Evolutionary conservation across 2,888 invertebrate species (phyloP), one percentile per base, ranked within the genome.

Genomic region (Drosophila planitibia): DNA sequence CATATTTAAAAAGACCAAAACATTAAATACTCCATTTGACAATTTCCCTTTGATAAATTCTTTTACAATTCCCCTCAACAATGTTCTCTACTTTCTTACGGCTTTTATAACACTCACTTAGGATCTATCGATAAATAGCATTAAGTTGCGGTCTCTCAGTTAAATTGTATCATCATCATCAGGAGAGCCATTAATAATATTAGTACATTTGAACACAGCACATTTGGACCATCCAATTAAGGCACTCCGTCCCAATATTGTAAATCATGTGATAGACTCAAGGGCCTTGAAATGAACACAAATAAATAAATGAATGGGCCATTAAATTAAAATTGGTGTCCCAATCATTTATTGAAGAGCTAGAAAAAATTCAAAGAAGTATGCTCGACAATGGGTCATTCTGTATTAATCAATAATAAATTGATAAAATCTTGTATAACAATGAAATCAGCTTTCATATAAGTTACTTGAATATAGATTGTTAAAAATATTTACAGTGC

Each of bases 401-500:
- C 37, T 28, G 37, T 37, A 12, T 1, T 2, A n/a, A 19, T 22
- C 6, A 3, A 44, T 44, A 44, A 1, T 44, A 6, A 22, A 14
- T 44, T 44, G 12, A 22, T 12, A 12, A 44, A 44, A 44, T 33
- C 1, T 22, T 14, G 16, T 4, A 16, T 16, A 16, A 10, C 54
- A 52, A 30, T 14, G 16, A 22, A 33, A 16, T 54, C 14, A 7
- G 14, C 14, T 22, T 4, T 22, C 47, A 47, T 14, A 14, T 25
- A 28, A 16, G 16, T 16, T 4, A 12, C 4, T 32, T 25, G 3
- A 16, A 28, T 32, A 25, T 12, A 30, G 37, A 25, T 57, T 44
- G 32, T 22, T 35, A 39, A 41, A 77, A 80, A 85, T 85, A 85
- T 90, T 88, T 85, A 85, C 85, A 90, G 59, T 75, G 74, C 66